Evolutionary conservation across 2,797 vertebrate species (phyloP).

Genomic region (Lepidocolaptes lacrymiger): DNA sequence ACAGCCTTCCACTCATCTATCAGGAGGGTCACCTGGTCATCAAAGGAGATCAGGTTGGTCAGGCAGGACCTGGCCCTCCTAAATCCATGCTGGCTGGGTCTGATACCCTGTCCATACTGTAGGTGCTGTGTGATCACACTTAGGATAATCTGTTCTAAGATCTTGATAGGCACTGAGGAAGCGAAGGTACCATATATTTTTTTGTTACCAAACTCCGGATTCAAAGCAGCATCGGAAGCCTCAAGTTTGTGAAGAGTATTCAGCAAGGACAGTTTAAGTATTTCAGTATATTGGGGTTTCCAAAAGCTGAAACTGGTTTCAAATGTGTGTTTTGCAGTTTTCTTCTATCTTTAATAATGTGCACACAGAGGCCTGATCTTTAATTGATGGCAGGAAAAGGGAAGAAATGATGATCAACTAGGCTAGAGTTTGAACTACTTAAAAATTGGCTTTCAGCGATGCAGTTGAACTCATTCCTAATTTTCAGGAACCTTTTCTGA

Average conservation of each 20-base stretch:
- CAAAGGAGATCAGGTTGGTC: too few species aligned
- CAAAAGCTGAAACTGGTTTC: neutral
- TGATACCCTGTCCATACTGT: too few species aligned
- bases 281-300: neutral
- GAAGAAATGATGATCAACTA: neutral
- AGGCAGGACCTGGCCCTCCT: too few species aligned
- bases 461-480: neutral
- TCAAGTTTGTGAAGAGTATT: neutral
- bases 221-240: neutral
- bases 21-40: too few species aligned
- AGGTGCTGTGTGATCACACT: too few species aligned
- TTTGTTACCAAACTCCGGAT: neutral
- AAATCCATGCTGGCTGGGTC: too few species aligned
- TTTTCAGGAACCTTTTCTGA: neutral
- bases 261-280: neutral
- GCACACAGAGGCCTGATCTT: neutral
- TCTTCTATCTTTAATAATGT: neutral
- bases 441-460: neutral
- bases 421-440: neutral
- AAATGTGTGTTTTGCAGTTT: neutral
- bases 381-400: neutral
- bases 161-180: neutral
- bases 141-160: too few species aligned
- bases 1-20: too few species aligned
- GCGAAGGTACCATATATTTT: neutral